These are phyloP conservation scores for Pristionchus entomophagus DNA, from an alignment of 2,888 invertebrate genomes.

Conservation along the genomic window DNA sequence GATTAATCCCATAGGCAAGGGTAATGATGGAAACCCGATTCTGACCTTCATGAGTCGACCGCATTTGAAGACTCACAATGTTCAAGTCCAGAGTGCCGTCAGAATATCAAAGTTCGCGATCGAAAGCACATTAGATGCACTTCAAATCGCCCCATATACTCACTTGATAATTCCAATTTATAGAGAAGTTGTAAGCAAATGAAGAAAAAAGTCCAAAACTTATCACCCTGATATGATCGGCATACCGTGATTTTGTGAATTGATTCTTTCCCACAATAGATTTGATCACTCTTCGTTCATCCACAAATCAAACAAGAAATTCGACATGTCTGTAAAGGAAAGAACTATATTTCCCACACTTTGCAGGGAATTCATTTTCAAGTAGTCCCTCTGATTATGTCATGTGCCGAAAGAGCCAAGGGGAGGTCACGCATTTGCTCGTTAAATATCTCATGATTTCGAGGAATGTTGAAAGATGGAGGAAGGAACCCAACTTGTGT, in stretches of 20 bases:
- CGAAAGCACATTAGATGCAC: too few relatives aligned
- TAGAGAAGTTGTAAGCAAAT: too few relatives aligned
- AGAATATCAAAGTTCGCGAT: too few relatives aligned
- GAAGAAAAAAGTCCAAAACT: not conserved
- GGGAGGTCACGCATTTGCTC: not conserved
- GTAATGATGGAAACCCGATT: too few relatives aligned
- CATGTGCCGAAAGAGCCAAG: not conserved
- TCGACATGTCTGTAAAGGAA: constrained; percentile 64
- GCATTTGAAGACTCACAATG: too few relatives aligned
- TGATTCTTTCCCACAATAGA: constrained; percentile 77
- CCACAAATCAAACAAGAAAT: constrained; percentile 74
- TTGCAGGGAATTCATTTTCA: not conserved
- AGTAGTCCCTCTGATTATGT: not conserved
- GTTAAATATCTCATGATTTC: not conserved
- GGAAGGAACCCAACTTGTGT: not conserved
- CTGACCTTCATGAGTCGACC: too few relatives aligned
- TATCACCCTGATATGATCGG: not conserved
- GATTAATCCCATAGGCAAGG: too few relatives aligned
- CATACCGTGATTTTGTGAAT: constrained; percentile 77
- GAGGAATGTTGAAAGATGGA: not conserved
- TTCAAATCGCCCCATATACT: too few relatives aligned
- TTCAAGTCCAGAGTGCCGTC: too few relatives aligned
- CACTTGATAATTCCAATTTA: too few relatives aligned
- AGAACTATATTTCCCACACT: not conserved
- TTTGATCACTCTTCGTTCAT: constrained; percentile 76